phyloP scores from a whole-genome alignment of 2,113 vertebrate genomes.

The Pithys albifrons region DNA sequence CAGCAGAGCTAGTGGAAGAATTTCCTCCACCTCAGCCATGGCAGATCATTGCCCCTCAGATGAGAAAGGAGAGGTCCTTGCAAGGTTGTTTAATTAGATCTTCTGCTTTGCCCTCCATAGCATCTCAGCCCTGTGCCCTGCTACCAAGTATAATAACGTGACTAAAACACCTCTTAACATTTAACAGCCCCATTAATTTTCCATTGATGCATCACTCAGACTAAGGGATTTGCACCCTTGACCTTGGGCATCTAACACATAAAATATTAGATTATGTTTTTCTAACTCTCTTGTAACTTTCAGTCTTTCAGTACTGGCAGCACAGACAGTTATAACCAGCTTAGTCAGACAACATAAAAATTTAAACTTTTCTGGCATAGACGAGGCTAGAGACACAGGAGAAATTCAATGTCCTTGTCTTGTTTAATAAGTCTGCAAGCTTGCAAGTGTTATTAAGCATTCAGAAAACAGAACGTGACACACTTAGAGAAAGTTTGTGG shows the following conservation, averaged over 20 bases:
- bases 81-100: neutral
- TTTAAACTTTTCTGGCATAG: constrained; percentile 25
- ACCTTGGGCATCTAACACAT: constrained; percentile 31
- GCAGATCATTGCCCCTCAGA: neutral
- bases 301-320: neutral
- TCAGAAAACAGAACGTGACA: constrained; percentile 18
- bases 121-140: neutral
- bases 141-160: neutral
- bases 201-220: neutral
- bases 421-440: constrained; percentile 39
- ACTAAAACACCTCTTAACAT: constrained; percentile 40
- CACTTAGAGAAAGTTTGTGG: neutral
- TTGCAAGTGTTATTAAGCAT: constrained; percentile 33
- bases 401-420: constrained; percentile 53
- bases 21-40: neutral
- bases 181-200: constrained; percentile 54
- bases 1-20: neutral
- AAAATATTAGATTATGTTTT: constrained; percentile 23
- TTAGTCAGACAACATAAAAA: constrained; percentile 51
- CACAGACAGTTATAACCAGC: neutral
- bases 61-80: neutral
- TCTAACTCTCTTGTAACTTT: neutral
- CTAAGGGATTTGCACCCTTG: constrained; percentile 36
- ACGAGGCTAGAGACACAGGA: neutral
- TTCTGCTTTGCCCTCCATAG: neutral